Conservation (phyloP, 2,797 vertebrate species). For the Pangasius macronema region DNA sequence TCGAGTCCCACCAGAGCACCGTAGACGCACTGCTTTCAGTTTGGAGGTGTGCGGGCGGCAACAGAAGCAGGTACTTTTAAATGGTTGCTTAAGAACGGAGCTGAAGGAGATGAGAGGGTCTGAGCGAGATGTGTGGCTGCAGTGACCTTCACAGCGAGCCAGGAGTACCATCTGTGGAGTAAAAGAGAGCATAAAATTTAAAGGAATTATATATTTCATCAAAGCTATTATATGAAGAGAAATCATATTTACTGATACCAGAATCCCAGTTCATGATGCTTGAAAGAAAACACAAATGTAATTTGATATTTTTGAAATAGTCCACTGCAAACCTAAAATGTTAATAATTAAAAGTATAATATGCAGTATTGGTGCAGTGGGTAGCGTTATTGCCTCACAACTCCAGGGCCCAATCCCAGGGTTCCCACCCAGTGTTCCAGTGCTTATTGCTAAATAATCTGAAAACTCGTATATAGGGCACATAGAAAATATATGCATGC, state of each 20-base stretch:
- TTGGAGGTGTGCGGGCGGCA: slow-evolving; percentile 96
- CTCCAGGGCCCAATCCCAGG: background rate
- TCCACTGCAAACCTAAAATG: background rate
- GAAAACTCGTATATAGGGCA: background rate
- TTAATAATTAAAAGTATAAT: background rate
- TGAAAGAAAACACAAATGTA: background rate
- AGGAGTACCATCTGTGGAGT: slow-evolving; percentile 88
- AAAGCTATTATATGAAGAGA: background rate
- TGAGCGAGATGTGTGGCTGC: slow-evolving; percentile 90
- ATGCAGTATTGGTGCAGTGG: background rate
- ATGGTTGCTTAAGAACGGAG: slow-evolving; percentile 92
- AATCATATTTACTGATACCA: background rate
- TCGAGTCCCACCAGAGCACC: slow-evolving; percentile 87
- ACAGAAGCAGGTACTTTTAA: slow-evolving; percentile 92
- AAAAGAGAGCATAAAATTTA: slow-evolving; percentile 28
- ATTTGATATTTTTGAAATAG: background rate
- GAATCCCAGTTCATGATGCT: background rate
- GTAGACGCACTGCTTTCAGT: slow-evolving; percentile 91
- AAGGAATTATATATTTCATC: background rate
- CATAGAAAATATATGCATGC: background rate
- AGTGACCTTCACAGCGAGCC: slow-evolving; percentile 94
- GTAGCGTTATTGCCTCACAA: background rate
- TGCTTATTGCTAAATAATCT: background rate
- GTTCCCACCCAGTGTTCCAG: background rate
- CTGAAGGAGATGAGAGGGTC: slow-evolving; percentile 97